Conservation (phyloP, 2,888 invertebrate species). For the Cephonodes hylas region DNA sequence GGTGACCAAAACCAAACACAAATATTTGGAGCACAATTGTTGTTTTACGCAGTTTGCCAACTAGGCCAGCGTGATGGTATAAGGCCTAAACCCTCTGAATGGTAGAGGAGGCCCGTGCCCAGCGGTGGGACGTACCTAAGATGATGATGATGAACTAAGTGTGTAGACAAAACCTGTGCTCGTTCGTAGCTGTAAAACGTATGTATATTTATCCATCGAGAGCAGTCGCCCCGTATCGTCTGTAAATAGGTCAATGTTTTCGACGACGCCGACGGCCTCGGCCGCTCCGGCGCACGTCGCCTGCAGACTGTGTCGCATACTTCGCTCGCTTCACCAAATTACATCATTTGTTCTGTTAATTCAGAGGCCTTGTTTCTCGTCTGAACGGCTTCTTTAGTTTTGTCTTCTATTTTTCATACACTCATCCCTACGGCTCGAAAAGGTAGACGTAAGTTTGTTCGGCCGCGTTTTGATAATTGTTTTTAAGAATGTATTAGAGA, state of each 20-base stretch:
- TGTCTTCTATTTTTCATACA: neutral
- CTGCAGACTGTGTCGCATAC: conserved; percentile 29
- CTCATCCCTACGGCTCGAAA: too few species aligned
- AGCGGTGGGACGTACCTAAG: too few species aligned
- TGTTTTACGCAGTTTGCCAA: too few species aligned
- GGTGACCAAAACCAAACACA: too few species aligned
- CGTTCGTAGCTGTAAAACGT: neutral
- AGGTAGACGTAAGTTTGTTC: too few species aligned
- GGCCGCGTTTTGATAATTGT: neutral
- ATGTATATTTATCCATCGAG: neutral
- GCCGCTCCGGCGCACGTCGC: conserved; percentile 19
- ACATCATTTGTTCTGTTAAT: neutral
- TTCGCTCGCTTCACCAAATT: neutral
- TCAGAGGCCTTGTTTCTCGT: neutral
- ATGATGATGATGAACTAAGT: neutral
- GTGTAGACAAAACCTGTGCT: neutral
- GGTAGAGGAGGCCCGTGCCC: too few species aligned
- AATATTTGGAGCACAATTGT: too few species aligned
- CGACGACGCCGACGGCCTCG: conserved; percentile 37
- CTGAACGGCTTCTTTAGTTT: neutral
- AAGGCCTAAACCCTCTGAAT: too few species aligned
- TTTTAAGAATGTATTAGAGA: too few species aligned
- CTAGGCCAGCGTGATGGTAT: too few species aligned
- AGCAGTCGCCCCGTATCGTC: conserved; percentile 36
- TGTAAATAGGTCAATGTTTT: conserved; percentile 49